Evolutionary conservation across 2,888 invertebrate genomes (phyloP), one percentile per base, ranked within the genome.

Genomic region (Entomobrya multifasciata): DNA sequence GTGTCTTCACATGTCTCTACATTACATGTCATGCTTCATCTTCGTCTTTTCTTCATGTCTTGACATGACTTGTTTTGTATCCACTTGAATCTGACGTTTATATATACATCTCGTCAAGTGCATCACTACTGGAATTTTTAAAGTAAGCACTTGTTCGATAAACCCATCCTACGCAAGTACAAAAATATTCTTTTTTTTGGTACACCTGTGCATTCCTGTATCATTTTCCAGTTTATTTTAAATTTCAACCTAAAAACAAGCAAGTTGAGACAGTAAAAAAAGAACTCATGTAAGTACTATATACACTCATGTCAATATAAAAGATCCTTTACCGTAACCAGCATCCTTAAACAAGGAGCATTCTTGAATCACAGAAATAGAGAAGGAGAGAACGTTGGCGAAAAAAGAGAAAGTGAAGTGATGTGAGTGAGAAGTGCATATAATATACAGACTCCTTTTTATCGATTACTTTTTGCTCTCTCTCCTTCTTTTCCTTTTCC

Each of bases 381-480:
- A 65, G 65, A 65, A 30, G 0, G 65, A 60, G 41, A 44, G 15
- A 22, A 49, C 1, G 62, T 8, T 25, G 72, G 27, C 49, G 77
- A 77, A 47, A 82, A 82, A 67, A 84, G 70, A 70, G 62, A 81
- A 81, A 81, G 70, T 30, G 57, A 65, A 84, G 74, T 83, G 83
- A 84, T 74, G 77, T 77, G 84, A 84, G 76, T 76, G 67, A 84
- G 77, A 84, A 84, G 84, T 84, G 84, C 84, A 84, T 77, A 77
- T 79, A 70, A 84, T 84, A 84, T 84, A 84, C 76, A 83, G 83
- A 84, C 84, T 84, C 84, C 62, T 67, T 72, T 77, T 84, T 84
- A 84, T 84, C 84, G 84, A 84, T 84, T 84, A 77, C 84, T 84
- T 84, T 74, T 77, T 84, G 82, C 77, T 77, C 79, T 65, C 80